phyloP scores from a whole-genome alignment of 2,888 invertebrate species.

The Cataglyphis livida region DNA sequence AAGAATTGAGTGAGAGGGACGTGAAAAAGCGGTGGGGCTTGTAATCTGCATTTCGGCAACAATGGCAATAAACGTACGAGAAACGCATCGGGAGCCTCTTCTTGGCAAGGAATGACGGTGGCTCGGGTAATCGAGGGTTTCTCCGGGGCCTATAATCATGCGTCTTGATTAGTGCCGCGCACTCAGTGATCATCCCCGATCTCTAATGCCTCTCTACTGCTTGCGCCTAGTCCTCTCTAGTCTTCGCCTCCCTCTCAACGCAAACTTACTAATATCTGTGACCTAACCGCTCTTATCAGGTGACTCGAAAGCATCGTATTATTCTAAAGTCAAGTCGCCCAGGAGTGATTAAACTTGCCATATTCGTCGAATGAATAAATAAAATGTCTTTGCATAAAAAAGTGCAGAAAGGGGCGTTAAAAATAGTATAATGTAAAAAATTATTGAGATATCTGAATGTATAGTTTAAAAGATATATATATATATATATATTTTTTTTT shows the following conservation, averaged over 20 bases:
- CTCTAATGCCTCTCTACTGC: constrained; percentile 81
- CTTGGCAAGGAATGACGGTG: constrained; percentile 69
- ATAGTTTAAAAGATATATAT: not conserved
- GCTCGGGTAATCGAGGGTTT: constrained; percentile 74
- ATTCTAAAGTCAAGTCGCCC: constrained; percentile 27
- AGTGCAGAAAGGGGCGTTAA: not conserved
- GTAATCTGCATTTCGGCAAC: constrained; percentile 74
- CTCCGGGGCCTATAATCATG: constrained; percentile 85
- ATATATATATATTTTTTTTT: not conserved
- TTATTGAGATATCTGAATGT: not conserved
- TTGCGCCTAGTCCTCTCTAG: constrained; percentile 76
- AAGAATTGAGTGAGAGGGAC: constrained; percentile 31
- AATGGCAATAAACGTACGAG: constrained; percentile 76
- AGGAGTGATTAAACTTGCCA: constrained; percentile 16
- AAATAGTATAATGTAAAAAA: not conserved
- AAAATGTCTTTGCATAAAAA: not conserved
- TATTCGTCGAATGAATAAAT: not conserved
- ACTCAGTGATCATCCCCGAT: constrained; percentile 84
- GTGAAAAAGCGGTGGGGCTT: constrained; percentile 75
- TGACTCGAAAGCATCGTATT: constrained; percentile 57
- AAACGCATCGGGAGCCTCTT: constrained; percentile 71
- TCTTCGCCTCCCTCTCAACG: constrained; percentile 68
- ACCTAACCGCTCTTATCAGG: constrained; percentile 69
- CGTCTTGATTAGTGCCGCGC: constrained; percentile 85
- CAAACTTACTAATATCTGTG: constrained; percentile 80